Percentiles rank a stretch among this genome's conserved stretches.
phyloP scores from a whole-genome alignment of 2,113 vertebrate species.

The Menidia beryllina region DNA sequence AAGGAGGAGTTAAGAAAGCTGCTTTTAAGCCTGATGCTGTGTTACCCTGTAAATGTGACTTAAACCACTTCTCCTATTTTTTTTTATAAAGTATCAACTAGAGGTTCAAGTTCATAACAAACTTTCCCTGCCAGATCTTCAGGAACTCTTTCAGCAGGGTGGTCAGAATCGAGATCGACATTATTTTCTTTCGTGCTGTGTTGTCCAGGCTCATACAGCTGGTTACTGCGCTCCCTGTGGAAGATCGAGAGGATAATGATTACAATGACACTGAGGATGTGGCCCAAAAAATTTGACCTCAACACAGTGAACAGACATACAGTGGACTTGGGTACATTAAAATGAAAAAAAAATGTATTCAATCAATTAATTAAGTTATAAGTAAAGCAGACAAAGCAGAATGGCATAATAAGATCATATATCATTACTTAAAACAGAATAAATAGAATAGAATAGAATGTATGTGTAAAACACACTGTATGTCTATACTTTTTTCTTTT shows the following conservation, averaged over 20 bases:
- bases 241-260: background rate
- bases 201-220: slow-evolving; percentile 1
- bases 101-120: slow-evolving; percentile 75
- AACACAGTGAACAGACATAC: background rate
- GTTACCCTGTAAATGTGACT: slow-evolving; percentile 4
- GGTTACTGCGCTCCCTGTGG: slow-evolving; percentile 30
- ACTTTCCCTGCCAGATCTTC: slow-evolving; percentile 74
- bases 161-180: slow-evolving; percentile 30
- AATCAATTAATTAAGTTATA: too few species aligned
- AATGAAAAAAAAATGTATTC: too few species aligned
- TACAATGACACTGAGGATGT: background rate
- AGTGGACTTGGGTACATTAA: background rate
- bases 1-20: background rate
- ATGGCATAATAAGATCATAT: too few species aligned
- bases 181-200: slow-evolving; percentile 1
- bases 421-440: too few species aligned
- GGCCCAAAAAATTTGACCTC: background rate
- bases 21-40: background rate
- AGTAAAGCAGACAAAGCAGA: too few species aligned
- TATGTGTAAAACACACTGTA: too few species aligned
- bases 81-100: slow-evolving; percentile 50
- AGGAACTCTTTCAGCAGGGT: slow-evolving; percentile 33
- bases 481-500: too few species aligned
- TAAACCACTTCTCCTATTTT: background rate
- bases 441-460: too few species aligned